Evolutionary conservation across 2,113 vertebrate species (phyloP).

Genomic region (Pardalotus punctatus): DNA sequence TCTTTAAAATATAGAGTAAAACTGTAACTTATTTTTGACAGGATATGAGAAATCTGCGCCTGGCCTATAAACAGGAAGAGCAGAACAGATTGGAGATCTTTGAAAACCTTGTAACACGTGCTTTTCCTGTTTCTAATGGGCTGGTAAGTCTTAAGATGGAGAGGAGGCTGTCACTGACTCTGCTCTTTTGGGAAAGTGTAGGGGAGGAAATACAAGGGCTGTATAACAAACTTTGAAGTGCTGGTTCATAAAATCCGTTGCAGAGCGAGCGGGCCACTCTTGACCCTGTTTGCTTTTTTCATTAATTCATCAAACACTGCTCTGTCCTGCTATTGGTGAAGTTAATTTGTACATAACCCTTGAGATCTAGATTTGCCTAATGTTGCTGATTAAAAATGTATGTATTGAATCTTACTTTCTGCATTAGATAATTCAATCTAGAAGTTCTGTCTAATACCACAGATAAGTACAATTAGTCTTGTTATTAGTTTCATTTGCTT

Average conservation of each 20-base stretch:
- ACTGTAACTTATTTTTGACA: slow-evolving; percentile 51
- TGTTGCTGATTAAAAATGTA: neutral
- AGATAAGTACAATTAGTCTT: neutral
- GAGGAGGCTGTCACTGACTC: neutral
- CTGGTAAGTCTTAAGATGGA: slow-evolving; percentile 74
- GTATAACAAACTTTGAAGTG: neutral
- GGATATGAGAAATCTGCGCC: slow-evolving; percentile 94
- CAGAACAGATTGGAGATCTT: slow-evolving; percentile 85
- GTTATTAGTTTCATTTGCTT: neutral
- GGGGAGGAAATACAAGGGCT: neutral
- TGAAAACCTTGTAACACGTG: slow-evolving; percentile 80
- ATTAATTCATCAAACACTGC: neutral
- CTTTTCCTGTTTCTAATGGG: slow-evolving; percentile 88
- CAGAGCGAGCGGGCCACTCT: neutral
- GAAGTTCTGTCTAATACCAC: neutral
- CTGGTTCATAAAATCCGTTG: neutral
- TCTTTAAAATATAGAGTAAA: neutral
- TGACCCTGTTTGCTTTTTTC: neutral
- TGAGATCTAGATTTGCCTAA: neutral
- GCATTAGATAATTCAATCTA: neutral
- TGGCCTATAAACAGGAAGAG: slow-evolving; percentile 90
- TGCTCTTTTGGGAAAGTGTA: neutral
- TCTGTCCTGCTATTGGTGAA: neutral
- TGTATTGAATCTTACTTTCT: neutral
- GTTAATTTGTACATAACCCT: neutral